Conservation (phyloP, 1,140 invertebrate genomes). For the Hirudo medicinalis region DNA sequence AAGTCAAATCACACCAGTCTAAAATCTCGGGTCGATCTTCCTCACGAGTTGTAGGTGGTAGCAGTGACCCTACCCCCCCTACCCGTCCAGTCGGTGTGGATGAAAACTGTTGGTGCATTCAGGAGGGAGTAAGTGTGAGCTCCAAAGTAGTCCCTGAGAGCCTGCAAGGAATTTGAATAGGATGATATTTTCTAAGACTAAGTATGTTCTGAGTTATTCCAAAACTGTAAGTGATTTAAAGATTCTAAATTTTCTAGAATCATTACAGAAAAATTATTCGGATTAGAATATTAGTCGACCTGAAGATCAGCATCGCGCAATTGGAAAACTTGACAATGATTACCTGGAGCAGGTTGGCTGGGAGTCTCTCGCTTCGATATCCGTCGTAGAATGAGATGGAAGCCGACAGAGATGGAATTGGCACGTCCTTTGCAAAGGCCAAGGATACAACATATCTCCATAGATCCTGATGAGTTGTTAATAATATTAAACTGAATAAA, state of each 20-base stretch:
- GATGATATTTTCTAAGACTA: too few species aligned
- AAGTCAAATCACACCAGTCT: too few species aligned
- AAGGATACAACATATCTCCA: slow-evolving; percentile 48
- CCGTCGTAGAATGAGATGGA: slow-evolving; percentile 96
- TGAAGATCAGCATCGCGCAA: too few species aligned
- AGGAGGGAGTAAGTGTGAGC: slow-evolving; percentile 94
- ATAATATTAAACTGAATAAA: too few species aligned
- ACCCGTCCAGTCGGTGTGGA: slow-evolving; percentile 98
- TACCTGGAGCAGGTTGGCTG: slow-evolving; percentile 81
- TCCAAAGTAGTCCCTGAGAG: slow-evolving; percentile 95
- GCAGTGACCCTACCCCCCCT: slow-evolving; percentile 90
- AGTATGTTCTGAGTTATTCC: too few species aligned
- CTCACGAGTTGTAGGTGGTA: slow-evolving; percentile 58
- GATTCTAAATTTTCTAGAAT: too few species aligned
- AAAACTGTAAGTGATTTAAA: too few species aligned
- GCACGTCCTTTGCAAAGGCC: slow-evolving; percentile 62
- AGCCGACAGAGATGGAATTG: slow-evolving; percentile 77
- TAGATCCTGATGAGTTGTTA: slow-evolving; percentile 34
- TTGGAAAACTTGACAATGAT: not conserved
- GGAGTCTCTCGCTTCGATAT: slow-evolving; percentile 63
- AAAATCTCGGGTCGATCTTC: too few species aligned
- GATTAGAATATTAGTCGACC: too few species aligned
- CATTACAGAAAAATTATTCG: too few species aligned
- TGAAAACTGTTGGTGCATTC: slow-evolving; percentile 68
- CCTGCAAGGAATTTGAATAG: slow-evolving; percentile 45